These are phyloP conservation scores for Apostichopus californicus DNA, from an alignment of 35 echinoderm and acorn worm species.

Conservation along the genomic window DNA sequence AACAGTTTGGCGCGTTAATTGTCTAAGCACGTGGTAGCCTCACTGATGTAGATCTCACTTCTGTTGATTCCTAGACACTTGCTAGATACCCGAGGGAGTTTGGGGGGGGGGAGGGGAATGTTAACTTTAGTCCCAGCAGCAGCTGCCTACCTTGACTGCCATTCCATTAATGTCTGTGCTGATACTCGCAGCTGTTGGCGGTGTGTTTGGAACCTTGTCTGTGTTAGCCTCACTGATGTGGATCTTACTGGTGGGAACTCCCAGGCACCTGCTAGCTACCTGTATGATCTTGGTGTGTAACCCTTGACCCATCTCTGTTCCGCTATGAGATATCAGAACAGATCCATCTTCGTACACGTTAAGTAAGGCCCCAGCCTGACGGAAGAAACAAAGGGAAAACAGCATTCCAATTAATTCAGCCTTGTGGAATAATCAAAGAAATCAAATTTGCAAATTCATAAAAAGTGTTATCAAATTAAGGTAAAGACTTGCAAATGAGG, in stretches of 20 bases:
- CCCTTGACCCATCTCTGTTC: constrained; percentile 38
- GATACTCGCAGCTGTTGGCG: constrained; percentile 40
- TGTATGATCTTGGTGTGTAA: constrained; percentile 40
- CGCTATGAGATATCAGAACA: constrained; percentile 29
- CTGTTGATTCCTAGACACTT: too few species aligned
- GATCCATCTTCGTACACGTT: constrained; percentile 44
- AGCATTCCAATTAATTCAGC: too few species aligned
- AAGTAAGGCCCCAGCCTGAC: constrained; percentile 30
- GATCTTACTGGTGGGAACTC: constrained; percentile 7
- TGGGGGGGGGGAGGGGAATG: too few species aligned
- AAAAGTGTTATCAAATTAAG: too few species aligned
- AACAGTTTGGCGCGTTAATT: too few species aligned
- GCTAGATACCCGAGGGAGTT: too few species aligned
- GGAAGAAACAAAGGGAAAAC: neutral
- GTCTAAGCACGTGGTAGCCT: neutral
- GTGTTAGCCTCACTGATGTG: constrained; percentile 40
- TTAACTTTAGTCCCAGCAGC: too few species aligned
- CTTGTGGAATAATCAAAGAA: too few species aligned
- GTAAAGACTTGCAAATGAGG: too few species aligned
- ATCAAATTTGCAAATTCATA: too few species aligned
- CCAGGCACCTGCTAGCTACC: constrained; percentile 19
- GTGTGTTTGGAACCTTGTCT: constrained; percentile 14
- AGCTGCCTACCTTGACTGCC: constrained; percentile 25
- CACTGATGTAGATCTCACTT: too few species aligned
- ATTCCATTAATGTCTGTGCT: constrained; percentile 30